Evolutionary conservation across 2,888 invertebrate genomes (phyloP).

Genomic region (Dromius quadrimaculatus): DNA sequence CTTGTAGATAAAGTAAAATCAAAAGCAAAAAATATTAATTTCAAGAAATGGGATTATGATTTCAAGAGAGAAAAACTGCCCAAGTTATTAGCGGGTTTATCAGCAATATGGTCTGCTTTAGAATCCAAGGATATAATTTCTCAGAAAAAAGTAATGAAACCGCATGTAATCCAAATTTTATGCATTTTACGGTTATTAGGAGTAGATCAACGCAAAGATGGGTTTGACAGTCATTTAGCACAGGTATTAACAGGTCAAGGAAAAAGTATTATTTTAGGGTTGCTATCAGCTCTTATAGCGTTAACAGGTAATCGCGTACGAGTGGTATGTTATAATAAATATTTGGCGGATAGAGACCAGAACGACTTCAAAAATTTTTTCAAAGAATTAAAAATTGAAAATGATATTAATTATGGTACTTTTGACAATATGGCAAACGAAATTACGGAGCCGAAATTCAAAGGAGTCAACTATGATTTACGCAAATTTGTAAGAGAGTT

Average conservation of each 20-base stretch:
- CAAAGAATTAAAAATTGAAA: background rate
- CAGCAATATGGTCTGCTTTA: conserved; percentile 34
- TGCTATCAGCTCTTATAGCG: conserved; percentile 11
- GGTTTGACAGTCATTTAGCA: conserved; percentile 25
- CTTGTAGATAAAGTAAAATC: background rate
- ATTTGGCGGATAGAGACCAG: conserved; percentile 19
- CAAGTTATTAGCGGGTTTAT: conserved; percentile 13
- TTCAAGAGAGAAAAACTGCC: conserved; percentile 19
- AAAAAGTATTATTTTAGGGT: conserved; percentile 9
- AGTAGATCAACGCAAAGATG: background rate
- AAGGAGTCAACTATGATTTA: background rate
- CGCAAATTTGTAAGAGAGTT: background rate
- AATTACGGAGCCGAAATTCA: conserved; percentile 5
- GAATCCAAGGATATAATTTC: conserved; percentile 14
- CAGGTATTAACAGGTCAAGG: conserved; percentile 41
- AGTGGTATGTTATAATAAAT: conserved; percentile 25
- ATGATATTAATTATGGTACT: conserved; percentile 24
- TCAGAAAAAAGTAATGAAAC: conserved; percentile 6
- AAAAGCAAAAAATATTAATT: background rate
- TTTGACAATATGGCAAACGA: conserved; percentile 38
- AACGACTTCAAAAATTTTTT: conserved; percentile 20
- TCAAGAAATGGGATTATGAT: conserved; percentile 6
- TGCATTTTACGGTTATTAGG: conserved; percentile 28
- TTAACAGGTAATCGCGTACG: conserved; percentile 23
- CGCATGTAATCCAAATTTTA: conserved; percentile 26